Conservation (phyloP, 2,797 vertebrate genomes). For the Poecilia wingei region DNA sequence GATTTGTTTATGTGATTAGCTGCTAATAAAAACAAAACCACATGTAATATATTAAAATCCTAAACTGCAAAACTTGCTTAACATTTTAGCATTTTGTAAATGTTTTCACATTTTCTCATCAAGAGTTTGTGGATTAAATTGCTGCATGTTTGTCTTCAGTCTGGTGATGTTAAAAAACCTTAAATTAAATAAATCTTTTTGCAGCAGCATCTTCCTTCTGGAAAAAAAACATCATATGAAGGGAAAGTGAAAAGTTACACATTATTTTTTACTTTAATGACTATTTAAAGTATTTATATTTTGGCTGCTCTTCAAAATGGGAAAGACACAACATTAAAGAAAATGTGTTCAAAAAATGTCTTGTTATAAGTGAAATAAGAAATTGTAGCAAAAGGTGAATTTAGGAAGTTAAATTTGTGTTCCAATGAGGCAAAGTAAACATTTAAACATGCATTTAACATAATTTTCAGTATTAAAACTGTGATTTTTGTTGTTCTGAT, state of each 20-base stretch:
- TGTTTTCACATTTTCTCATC: neutral
- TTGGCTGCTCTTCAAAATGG: neutral
- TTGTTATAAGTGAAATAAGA: too few relatives aligned
- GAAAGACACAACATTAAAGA: neutral
- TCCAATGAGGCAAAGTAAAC: neutral
- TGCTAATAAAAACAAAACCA: neutral
- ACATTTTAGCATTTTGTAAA: neutral
- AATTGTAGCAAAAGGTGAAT: neutral
- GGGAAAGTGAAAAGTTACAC: neutral
- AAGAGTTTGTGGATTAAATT: neutral
- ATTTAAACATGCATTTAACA: neutral
- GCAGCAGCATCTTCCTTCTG: neutral
- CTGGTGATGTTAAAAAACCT: neutral
- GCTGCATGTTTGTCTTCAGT: neutral
- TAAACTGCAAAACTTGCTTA: neutral
- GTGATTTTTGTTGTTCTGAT: neutral
- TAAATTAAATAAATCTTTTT: neutral
- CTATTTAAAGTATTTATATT: neutral
- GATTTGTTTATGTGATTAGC: neutral
- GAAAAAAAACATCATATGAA: neutral
- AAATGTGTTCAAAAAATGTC: neutral
- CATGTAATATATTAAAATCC: neutral
- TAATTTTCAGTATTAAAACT: neutral
- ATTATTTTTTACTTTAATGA: neutral
- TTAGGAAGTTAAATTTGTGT: neutral